Base-by-base conservation (phyloP, 2,888 invertebrate genomes). In the Tetranychus piercei region DNA sequence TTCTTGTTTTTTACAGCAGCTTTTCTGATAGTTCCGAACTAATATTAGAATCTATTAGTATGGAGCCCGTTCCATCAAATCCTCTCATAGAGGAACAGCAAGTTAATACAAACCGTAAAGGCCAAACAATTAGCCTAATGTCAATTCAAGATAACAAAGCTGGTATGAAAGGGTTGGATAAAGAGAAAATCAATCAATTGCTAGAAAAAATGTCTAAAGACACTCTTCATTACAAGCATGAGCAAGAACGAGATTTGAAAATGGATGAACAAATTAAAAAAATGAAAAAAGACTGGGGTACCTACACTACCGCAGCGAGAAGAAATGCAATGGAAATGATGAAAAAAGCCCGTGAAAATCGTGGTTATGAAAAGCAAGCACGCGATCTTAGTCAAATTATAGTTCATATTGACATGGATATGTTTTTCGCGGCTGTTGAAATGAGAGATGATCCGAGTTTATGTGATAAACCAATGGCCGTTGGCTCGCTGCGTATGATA, bases 381-480 rank as follows among this genome's bases (percentile, higher is more conserved):
- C 80, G 85, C 74, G 83, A 85, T 79, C 79, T 86, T 69, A 81
- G 79, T 75, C 81, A 81, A 23, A 82, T 82, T 6, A 83, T 85
- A 73, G 85, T 86, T 6, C 87, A 87, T 78, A 81, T 87, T 69
- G 87, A 87, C 79, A 86, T 87, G 87, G 87, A 87, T 80, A 85
- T 85, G 1, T 87, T 86, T 80, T 87, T 83, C 80, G 87, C 87
- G 43, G 84, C 86, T 44, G 87, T 87, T 1, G 87, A 87, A 80
- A 85, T 85, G 73, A 82, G 82, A 9, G 77, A 79, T 72, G 74
- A 78, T 69, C 79, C 79, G n/a, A 9, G 77, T 11, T 79, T 84
- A 7, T 81, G 82, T 76, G 80, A 83, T 73, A 82, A 84, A 77
- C 87, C 87, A 3, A 85, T 87, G 85, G 87, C 87, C 66, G 87